Base-by-base conservation (phyloP, 2,797 vertebrate species). In the Hoplostethus atlanticus region DNA sequence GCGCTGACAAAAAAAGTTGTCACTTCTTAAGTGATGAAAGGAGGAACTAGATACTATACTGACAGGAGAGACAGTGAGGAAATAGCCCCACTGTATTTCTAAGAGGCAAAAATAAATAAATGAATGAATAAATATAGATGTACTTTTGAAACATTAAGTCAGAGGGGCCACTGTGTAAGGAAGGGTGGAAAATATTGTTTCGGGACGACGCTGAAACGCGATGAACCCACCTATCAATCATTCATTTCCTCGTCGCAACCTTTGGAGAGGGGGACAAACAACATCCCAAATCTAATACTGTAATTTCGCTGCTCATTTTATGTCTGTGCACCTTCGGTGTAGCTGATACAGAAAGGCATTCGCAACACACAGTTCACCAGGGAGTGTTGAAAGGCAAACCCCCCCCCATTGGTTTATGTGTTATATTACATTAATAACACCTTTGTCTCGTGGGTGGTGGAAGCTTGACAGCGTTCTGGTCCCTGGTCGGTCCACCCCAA, bases 361-460 rank as follows among this genome's bases (percentile, higher is more conserved):
- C 69, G 71, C 80, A 79, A 70, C 79, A 87, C 76, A 76, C 75
- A 68, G 64, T 75, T 85, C 79, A 74, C 52, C 63, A 3, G 21
- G 17, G 8, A 17, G 44, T 34, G 67, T 86, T 87, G 69, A 81
- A 81, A 87, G 78, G 61, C 79, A 70, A 62, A 21, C 21, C 56
- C 36, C 86, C 84, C 48, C 84, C 69, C 16, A 3, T 36, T 25
- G 84, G 72, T 79, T 76, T 61, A 84, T 80, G 91, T 92, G 90
- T 91, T 91, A 90, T 90, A 92, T 93, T 92, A 85, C 90, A 91
- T 90, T 89, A 91, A 93, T 90, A 91, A 91, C 89, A 87, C 90
- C 84, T 89, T 42, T 13, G 77, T 90, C 91, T 79, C 77, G 64
- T 67, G 86, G 91, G 91, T 71, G 80, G 83, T 28, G 40, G 79